Evolutionary conservation across 2,888 invertebrate species (phyloP), one percentile per base, ranked within the genome.

Genomic region (Bembecia ichneumoniformis): DNA sequence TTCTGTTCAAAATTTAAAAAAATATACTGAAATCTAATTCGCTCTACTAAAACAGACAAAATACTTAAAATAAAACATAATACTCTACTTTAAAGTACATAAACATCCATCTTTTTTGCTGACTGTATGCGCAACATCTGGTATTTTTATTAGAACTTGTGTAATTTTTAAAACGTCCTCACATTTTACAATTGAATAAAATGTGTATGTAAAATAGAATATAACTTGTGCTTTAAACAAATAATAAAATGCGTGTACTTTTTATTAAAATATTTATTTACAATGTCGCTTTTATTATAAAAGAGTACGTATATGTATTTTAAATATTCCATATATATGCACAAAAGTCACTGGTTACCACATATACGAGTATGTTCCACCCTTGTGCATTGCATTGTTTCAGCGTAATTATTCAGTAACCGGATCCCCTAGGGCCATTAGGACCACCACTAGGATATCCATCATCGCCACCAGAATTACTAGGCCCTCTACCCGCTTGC

Each of bases 391-490:
- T 40, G 13, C 13, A 40, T 40, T n/a, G 7, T n/a, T 40, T 15
- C 44, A 10, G 13, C 17, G 44, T 15, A 13, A 17, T 44, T 44
- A 15, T 40, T 75, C 57, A 87, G 58, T 77, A 87, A 49, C 87
- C 87, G 3, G 84, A 78, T n/a, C 87, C 87, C 49, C 80, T 66
- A 1, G 67, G 76, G 1, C 86, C 87, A 48, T 62, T 70, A 0
- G 87, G 87, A 9, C 77, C 79, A 43, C 86, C 84, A 20, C 78
- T 79, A 1, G 84, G 79, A 51, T 84, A 84, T 0, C 84, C 84
- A 17, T 79, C 72, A 15, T 69, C 66, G 3, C 66, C 71, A 36
- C 64, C 63, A 13, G 52, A 57, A 3, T 49, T 51, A 13, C 49
- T 47, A 11, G 50, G 35, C 16, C 53, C 52, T 11, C 54, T 53